Percentiles rank a stretch among this genome's conserved stretches.
Conservation (phyloP, 2,113 vertebrate species). For the Alethe castanea region DNA sequence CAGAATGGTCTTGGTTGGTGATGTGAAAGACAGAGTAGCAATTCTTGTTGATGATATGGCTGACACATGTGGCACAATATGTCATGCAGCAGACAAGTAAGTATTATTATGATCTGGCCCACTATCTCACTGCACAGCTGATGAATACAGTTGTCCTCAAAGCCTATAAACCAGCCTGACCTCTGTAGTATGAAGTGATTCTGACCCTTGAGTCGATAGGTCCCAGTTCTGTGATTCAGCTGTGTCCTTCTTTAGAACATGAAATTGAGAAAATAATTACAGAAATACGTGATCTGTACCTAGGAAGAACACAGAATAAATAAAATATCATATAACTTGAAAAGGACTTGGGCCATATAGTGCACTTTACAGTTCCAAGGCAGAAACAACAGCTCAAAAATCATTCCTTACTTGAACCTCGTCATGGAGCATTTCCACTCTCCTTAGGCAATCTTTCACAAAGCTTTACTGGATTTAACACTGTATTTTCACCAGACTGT, state of each 20-base stretch:
- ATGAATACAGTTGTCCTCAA: not conserved
- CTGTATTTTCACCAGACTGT: not conserved
- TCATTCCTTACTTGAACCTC: not conserved
- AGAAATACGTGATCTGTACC: not conserved
- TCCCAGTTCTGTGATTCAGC: not conserved
- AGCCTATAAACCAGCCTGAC: not conserved
- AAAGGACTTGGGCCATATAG: not conserved
- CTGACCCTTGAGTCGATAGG: not conserved
- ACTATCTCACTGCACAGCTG: not conserved
- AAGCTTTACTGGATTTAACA: not conserved
- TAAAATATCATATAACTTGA: not conserved
- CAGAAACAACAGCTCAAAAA: not conserved
- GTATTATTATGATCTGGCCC: not conserved
- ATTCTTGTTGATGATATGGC: constrained; percentile 96
- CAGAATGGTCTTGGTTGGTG: constrained; percentile 93
- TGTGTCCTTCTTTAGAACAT: not conserved
- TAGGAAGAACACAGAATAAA: not conserved
- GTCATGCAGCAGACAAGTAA: constrained; percentile 91
- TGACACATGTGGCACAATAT: constrained; percentile 94
- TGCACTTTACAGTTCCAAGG: not conserved
- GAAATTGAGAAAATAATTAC: not conserved
- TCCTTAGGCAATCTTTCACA: not conserved
- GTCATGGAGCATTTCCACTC: not conserved
- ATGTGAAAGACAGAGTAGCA: constrained; percentile 90
- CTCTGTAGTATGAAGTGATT: not conserved